Evolutionary conservation across 2,113 vertebrate species (phyloP).

Genomic region (Hippocampus guttulatus): DNA sequence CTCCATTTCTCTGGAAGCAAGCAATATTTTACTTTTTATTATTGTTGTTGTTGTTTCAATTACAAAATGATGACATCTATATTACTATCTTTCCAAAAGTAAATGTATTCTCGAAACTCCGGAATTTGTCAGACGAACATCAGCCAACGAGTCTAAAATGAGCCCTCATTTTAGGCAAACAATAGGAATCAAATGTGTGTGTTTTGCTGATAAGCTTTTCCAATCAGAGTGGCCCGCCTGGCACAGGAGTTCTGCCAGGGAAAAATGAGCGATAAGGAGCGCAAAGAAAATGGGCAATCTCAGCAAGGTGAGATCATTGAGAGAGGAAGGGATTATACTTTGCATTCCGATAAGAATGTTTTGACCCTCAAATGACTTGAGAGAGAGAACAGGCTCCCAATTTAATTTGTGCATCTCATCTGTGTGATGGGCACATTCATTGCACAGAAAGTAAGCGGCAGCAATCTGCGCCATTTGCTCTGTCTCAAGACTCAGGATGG

Average conservation of each 20-base stretch:
- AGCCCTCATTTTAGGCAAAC: constrained; percentile 55
- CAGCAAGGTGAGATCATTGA: constrained; percentile 38
- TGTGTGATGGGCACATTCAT: neutral
- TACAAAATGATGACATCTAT: neutral
- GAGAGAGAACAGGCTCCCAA: constrained; percentile 10
- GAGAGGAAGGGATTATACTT: constrained; percentile 21
- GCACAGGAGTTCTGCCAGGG: constrained; percentile 24
- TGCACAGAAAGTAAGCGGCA: constrained; percentile 7
- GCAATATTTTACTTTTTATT: neutral
- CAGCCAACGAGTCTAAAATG: constrained; percentile 53
- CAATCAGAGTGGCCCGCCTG: constrained; percentile 41
- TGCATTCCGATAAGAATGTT: constrained; percentile 16
- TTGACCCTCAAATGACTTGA: constrained; percentile 13
- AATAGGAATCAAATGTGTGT: constrained; percentile 68
- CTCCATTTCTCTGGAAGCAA: too few relatives aligned
- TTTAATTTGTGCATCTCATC: constrained; percentile 2
- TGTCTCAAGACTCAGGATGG: neutral
- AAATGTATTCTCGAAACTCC: constrained; percentile 18
- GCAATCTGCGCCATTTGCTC: constrained; percentile 3
- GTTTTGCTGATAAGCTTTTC: constrained; percentile 53
- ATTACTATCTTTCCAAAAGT: neutral
- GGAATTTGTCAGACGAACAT: constrained; percentile 33
- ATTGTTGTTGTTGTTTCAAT: too few relatives aligned
- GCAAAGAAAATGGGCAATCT: constrained; percentile 20
- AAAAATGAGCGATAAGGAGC: constrained; percentile 42